phyloP scores from a whole-genome alignment of 2,797 vertebrate species.

The Salmo trutta region DNA sequence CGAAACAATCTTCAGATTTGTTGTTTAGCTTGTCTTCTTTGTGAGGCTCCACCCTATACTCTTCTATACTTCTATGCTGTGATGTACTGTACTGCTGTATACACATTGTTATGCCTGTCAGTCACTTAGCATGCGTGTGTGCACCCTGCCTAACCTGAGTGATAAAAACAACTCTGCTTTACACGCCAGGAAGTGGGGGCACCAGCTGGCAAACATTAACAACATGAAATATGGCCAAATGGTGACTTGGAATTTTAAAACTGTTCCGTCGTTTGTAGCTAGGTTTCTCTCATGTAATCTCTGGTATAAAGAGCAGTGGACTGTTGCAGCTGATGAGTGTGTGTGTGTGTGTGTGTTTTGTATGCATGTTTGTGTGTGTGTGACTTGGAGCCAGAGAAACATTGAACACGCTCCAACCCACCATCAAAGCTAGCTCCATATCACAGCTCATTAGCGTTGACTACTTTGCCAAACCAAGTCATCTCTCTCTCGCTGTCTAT shows the following conservation, averaged over 20 bases:
- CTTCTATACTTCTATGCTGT: too few species aligned
- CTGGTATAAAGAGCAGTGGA: conserved; percentile 3
- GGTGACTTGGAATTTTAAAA: not conserved
- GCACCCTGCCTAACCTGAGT: conserved; percentile 62
- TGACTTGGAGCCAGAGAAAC: conserved; percentile 44
- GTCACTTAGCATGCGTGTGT: conserved; percentile 56
- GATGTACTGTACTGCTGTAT: conserved; percentile 57
- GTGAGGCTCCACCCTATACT: conserved; percentile 53
- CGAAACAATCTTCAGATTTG: not conserved
- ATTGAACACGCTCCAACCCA: conserved; percentile 32
- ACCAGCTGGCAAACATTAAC: conserved; percentile 28
- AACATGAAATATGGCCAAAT: conserved; percentile 33
- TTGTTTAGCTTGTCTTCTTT: conserved; percentile 1
- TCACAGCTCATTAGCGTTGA: conserved; percentile 56
- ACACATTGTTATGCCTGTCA: conserved; percentile 68
- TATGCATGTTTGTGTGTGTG: conserved; percentile 1
- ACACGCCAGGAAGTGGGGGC: conserved; percentile 36
- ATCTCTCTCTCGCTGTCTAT: not conserved
- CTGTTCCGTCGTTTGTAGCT: too few species aligned
- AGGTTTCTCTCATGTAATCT: not conserved
- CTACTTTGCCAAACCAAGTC: conserved; percentile 39
- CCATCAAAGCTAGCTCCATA: conserved; percentile 21
- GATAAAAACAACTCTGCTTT: conserved; percentile 44
- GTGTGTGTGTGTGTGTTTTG: not conserved
- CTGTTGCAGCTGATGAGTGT: not conserved